phyloP scores from a whole-genome alignment of 2,888 invertebrate genomes.

The Ormyrus rosae region DNA sequence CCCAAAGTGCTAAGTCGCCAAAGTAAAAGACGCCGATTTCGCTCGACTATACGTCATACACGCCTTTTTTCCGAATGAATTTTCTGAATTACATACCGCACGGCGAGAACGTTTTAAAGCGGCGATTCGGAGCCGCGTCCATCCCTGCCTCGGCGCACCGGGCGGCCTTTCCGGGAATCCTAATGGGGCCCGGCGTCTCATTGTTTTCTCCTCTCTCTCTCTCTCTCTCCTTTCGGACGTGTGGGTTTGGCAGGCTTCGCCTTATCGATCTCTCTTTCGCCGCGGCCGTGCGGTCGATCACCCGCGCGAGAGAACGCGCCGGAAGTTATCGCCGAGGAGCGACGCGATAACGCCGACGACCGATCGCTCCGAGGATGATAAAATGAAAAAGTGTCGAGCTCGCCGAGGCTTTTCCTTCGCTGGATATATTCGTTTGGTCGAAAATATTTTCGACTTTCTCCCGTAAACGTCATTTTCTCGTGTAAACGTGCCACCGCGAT shows the following conservation, averaged over 20 bases:
- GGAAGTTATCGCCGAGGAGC: conserved; percentile 3
- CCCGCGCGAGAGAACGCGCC: neutral
- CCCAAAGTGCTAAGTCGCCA: no score
- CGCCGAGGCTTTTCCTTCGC: no score
- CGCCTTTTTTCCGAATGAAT: neutral
- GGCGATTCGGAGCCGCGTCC: no score
- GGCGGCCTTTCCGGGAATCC: neutral
- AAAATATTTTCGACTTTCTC: no score
- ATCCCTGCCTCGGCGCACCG: no score
- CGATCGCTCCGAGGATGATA: neutral
- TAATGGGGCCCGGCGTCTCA: neutral
- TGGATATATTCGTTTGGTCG: no score
- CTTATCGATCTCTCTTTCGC: neutral
- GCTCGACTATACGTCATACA: neutral
- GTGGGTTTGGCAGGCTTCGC: no score
- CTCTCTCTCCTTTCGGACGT: neutral
- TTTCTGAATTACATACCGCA: neutral
- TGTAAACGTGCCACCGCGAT: no score
- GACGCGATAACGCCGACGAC: neutral
- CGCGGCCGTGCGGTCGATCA: conserved; percentile 14
- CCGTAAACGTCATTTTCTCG: no score
- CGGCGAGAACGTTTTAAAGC: no score
- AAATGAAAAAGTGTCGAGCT: no score
- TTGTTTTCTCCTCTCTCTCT: no score
- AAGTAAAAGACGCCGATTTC: neutral